Evolutionary conservation across 2,797 vertebrate genomes (phyloP), one percentile per base, ranked within the genome.

Genomic region (Schizopygopsis pylzovi): DNA sequence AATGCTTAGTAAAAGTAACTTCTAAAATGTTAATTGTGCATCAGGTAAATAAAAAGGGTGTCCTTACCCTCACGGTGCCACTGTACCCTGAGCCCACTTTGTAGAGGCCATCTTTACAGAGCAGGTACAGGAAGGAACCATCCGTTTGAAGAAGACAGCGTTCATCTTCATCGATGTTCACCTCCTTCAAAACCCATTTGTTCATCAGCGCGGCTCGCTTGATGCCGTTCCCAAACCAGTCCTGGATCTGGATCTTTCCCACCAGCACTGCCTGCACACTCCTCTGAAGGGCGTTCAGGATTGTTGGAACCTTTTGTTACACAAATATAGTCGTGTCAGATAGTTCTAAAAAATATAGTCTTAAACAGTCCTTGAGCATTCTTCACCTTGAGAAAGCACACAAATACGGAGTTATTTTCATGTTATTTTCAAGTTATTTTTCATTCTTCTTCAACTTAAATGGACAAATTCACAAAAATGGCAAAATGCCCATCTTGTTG

Each of bases 31-130:
- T 2, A 16, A 10, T 4, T 22, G 61, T 39, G n/a, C 1, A 1
- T 73, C 84, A 33, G 37, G 11, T 72, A 8, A 84, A 68, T 45
- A 39, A 41, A 39, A 41, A 63, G 47, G 63, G 9, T 8, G 39
- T 8, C 16, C 93, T 16, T 92, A 96, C 96, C 97, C 98, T 95
- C 90, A 99, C 98, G 82, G 98, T 99, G 89, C 98, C 98, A 39
- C 98, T 99, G 92, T 99, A 99, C 93, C 98, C 98, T 87, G 98
- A 99, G 91, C 98, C 98, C 47, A 99, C 97, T 97, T 98, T 99
- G 93, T 98, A 99, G 87, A 99, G 96, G 85, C 98, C 98, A 81
- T 99, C 98, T 92, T 99, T 99, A 95, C 98, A 99, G 90, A 99
- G 96, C 85, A 99, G 94, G 93, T 99, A 99, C 37, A 99, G 96